Base-by-base conservation (phyloP, 2,797 vertebrate species). In the Gambusia yucatana region DNA sequence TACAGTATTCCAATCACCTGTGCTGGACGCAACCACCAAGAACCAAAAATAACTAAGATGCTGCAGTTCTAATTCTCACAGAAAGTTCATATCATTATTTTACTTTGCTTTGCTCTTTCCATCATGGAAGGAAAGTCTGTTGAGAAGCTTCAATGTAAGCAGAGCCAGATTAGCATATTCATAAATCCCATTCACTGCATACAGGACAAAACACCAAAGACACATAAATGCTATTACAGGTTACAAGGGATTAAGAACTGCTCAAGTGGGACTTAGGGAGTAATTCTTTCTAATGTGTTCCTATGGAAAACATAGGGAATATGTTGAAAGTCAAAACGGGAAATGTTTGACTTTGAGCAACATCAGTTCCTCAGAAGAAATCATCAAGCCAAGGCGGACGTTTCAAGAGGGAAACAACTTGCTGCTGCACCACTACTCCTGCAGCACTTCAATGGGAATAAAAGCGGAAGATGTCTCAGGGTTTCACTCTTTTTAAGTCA, bases 401-500 rank as follows among this genome's bases (percentile, higher is more conserved):
- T 36, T 82, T 82, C 50, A 76, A 84, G 52, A 73, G 16, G 78
- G 77, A 85, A 83, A 80, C 55, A 72, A 86, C 25, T 78, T 67
- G 39, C 10, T 52, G 77, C 82, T 82, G 67, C 72, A 83, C 79
- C 81, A 86, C 84, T 44, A 72, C 57, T 36, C 57, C 7, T 10
- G 80, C 28, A 1, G 33, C 9, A 46, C 80, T 89, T 92, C 90
- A 84, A 33, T 77, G 50, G 81, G 86, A 86, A 88, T 82, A 80
- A 57, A 0, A 77, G 65, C 83, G 80, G 39, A 85, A 84, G 70
- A 77, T 9, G 73, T 82, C 39, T 44, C 41, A 20, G 20, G 73
- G 36, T 69, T 76, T 84, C 77, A 77, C 83, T 89, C 78, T 61
- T 76, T 81, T 82, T 59, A 57, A 5, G 3, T 76, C 30, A 57